Evolutionary conservation across 2,888 invertebrate species (phyloP), one percentile per base, ranked within the genome.

Genomic region (Tenthredo scrophulariae): DNA sequence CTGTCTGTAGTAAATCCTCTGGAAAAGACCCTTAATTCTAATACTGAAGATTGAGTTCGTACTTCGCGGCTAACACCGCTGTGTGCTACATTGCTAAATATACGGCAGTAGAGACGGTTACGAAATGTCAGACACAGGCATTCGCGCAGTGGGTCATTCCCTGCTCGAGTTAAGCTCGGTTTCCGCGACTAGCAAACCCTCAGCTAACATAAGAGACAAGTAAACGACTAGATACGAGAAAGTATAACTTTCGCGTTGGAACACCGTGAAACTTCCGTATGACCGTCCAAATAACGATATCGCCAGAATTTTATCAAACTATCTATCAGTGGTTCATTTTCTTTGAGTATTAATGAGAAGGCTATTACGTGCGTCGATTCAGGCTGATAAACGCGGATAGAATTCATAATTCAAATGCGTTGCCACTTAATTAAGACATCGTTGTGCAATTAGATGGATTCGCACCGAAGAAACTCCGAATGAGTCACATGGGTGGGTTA

Each of bases 41-140:
- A 83, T 67, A 46, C 18, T 29, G 9, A 46, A 83, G 83, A 70
- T 22, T 67, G 46, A 70, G 29, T 40, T 65, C 80, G 80, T 37
- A 62, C 80, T 40, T 43, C 67, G 40, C 83, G 83, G 80, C 80
- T 80, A 80, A 80, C 80, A 62, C 80, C 80, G 80, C 26, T 70
- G 83, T 79, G 86, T 79, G 72, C 86, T 86, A 86, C 85, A 85
- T 80, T 84, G 87, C 89, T 91, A 90, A 90, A 91, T 90, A 90
- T 91, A 90, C 86, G 86, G 84, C 86, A 80, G 85, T 82, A 70
- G 85, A 82, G 85, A 77, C 86, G 80, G 85, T 91, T 91, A 89
- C 91, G 91, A 91, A 91, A 91, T 90, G 89, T 89, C 89, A 90
- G 87, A 86, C 86, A 85, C 85, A 86, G 87, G 86, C 86, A 85